These are phyloP conservation scores for Anguilla megastoma DNA, from an alignment of 2,797 vertebrate genomes.

Conservation along the genomic window DNA sequence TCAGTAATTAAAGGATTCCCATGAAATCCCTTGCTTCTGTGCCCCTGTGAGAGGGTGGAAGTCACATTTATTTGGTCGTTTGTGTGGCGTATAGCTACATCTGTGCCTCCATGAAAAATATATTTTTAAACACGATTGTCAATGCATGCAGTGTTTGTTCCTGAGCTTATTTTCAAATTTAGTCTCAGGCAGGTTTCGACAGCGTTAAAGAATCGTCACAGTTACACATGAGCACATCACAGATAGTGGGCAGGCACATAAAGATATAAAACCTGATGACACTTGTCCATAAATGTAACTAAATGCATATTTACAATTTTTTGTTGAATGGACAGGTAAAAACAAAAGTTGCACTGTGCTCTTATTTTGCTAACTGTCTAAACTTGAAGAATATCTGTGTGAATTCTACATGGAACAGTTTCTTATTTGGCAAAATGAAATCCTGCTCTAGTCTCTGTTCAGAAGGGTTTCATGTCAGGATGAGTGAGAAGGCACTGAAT, in stretches of 20 bases:
- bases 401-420: background rate
- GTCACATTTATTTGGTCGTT: background rate
- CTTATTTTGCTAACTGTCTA: background rate
- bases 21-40: background rate
- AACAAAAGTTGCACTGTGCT: background rate
- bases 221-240: background rate
- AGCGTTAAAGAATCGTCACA: background rate
- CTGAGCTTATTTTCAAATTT: background rate
- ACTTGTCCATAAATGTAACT: background rate
- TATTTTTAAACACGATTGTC: background rate
- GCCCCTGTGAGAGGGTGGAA: background rate
- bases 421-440: background rate
- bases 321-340: background rate
- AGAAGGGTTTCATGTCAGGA: background rate
- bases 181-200: background rate
- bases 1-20: background rate
- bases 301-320: background rate
- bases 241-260: background rate
- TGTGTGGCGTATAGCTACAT: background rate
- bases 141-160: background rate
- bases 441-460: background rate
- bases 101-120: background rate
- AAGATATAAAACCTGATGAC: background rate
- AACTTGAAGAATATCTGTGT: background rate
- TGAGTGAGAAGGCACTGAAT: background rate